Conservation (phyloP, 1,140 invertebrate species). For the Laupala kohalensis region DNA sequence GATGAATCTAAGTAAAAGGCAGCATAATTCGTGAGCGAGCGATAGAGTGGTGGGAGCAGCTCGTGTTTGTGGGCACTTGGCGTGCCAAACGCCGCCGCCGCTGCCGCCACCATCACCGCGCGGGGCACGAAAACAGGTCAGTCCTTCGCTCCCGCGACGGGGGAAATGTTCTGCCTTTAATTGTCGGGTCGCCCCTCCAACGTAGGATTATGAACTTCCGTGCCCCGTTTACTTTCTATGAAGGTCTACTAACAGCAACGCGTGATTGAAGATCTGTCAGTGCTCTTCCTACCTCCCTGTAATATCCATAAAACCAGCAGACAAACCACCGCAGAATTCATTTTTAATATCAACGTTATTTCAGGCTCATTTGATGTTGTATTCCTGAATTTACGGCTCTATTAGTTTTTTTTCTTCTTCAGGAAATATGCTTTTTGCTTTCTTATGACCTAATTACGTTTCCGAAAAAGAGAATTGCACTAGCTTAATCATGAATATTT, state of each 20-base stretch:
- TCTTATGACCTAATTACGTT: too few species aligned
- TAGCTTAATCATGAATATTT: too few species aligned
- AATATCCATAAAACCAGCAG: too few species aligned
- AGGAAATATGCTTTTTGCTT: too few species aligned
- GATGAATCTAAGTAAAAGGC: neutral
- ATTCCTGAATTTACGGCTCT: too few species aligned
- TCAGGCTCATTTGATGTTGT: too few species aligned
- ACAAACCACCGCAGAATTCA: too few species aligned
- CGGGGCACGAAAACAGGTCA: neutral
- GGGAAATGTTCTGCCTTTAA: neutral
- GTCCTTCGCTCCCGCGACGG: neutral
- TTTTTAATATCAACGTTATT: too few species aligned
- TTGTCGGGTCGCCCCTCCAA: neutral
- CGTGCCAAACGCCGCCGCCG: neutral
- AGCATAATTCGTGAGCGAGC: neutral
- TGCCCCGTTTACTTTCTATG: neutral
- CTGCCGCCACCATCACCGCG: too few species aligned
- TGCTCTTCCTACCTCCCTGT: neutral
- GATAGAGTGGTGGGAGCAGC: neutral
- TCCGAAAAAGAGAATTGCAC: too few species aligned
- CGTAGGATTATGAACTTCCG: neutral
- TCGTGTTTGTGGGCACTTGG: neutral
- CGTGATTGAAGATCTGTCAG: neutral
- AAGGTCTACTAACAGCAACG: neutral
- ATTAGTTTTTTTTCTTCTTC: too few species aligned